A percentile compares a stretch with the other conserved stretches of the same genome.
phyloP scores from a whole-genome alignment of 2,888 invertebrate species.

The Rhaphigaster nebulosa region DNA sequence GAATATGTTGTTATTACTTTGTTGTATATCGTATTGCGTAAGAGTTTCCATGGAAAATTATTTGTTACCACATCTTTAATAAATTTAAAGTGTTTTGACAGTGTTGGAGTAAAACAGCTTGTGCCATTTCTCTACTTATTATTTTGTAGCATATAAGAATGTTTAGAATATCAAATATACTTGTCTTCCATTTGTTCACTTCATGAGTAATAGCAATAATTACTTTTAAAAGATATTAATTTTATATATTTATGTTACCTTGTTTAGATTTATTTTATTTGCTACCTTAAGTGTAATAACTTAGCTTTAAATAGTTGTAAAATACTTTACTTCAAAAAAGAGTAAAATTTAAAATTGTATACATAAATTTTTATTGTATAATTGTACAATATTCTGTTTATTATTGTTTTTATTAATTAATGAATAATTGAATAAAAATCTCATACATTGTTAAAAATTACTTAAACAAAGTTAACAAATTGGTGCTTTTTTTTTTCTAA shows the following conservation, averaged over 20 bases:
- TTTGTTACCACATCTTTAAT: background rate
- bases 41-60: background rate
- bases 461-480: slow-evolving; percentile 48
- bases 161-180: background rate
- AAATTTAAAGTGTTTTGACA: background rate
- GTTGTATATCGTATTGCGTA: background rate
- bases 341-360: background rate
- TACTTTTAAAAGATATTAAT: slow-evolving; percentile 3
- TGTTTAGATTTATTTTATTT: slow-evolving; percentile 14
- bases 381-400: background rate
- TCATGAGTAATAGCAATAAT: slow-evolving; percentile 12
- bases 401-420: slow-evolving; percentile 34
- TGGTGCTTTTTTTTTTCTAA: slow-evolving; percentile 52
- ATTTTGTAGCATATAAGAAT: background rate
- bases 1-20: background rate
- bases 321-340: background rate
- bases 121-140: slow-evolving; percentile 20
- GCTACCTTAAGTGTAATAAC: background rate
- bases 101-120: background rate
- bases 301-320: slow-evolving; percentile 31
- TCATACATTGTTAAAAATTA: slow-evolving; percentile 44
- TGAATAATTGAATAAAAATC: slow-evolving; percentile 36
- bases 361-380: slow-evolving; percentile 5
- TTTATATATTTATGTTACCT: slow-evolving; percentile 43
- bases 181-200: background rate